Base-by-base conservation (phyloP, 1,140 invertebrate species). In the Myzus persicae region DNA sequence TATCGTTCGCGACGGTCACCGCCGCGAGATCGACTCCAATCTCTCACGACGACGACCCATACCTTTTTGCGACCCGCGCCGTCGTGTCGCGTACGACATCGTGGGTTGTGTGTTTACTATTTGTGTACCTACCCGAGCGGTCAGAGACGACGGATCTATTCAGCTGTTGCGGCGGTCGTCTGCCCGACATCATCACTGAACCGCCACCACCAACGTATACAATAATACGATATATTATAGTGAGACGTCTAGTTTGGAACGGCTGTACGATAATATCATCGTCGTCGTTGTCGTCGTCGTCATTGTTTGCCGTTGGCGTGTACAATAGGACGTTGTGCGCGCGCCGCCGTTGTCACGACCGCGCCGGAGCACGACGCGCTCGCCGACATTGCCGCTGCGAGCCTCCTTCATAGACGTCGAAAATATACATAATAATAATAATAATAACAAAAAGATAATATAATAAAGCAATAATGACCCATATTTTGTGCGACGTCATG, bases 401-500 rank as follows among this genome's bases (percentile, higher is more conserved):
- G 24, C 38, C 24, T 40, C 38, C 22, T 76, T 84, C 22, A 11
- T 40, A 38, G 40, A 40, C 82, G 82, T 38, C 82, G 82, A 84
- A 84, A 84, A 84, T 84, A 84, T 42, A 40, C 24, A 84, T 67
- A 31, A 67, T n/a, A 76, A 76, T 67, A 76, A 76, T 67, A 59
- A 59, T 67, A 76, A 36, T 76, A 76, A 48, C 18, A 46, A 90
- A 59, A 90, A 67, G 4, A 20, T 59, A 67, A 38, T 51, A 38
- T 51, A 48, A 90, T 36, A 91, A 76, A 22, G 46, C 36, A 81
- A 46, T 44, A 38, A 51, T 89, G 87, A 89, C 87, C 87, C 46
- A 87, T 44, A 87, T 76, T 76, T 76, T 76, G 14, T n/a, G 31
- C 31, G 31, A 76, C n/a, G 31, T 76, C 59, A n/a, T 76, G 31